Conservation (phyloP, 2,888 invertebrate genomes). For the Beris chalybata region DNA sequence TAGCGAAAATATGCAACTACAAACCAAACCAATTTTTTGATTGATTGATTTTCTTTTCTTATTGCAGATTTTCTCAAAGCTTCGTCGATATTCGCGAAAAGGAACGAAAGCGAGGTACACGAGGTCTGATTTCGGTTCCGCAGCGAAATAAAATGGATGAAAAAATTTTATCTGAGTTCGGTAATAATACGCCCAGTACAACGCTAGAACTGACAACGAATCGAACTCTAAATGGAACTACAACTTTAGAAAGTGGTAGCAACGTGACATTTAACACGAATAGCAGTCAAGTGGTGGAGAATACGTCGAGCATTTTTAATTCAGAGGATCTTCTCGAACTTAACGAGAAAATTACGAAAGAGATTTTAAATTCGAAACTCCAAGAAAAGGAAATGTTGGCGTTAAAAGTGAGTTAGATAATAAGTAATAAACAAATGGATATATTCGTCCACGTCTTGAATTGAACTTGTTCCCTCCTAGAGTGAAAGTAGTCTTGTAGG, state of each 20-base stretch:
- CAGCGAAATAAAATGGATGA: constrained; percentile 42
- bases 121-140: constrained; percentile 60
- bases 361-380: constrained; percentile 56
- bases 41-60: constrained; percentile 31
- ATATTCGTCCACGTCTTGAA: no score
- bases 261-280: constrained; percentile 29
- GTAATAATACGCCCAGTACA: constrained; percentile 40
- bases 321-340: constrained; percentile 54
- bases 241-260: not conserved
- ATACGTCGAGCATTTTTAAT: constrained; percentile 46
- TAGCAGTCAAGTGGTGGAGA: constrained; percentile 37
- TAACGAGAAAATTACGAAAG: constrained; percentile 56
- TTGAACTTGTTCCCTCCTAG: no score
- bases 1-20: no score
- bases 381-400: constrained; percentile 56
- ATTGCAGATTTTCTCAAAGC: constrained; percentile 82
- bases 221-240: constrained; percentile 9
- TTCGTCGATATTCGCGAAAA: constrained; percentile 93
- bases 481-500: not conserved
- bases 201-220: not conserved
- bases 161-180: constrained; percentile 36
- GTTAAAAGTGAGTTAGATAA: constrained; percentile 49
- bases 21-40: no score
- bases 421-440: no score
- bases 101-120: constrained; percentile 81